A percentile compares a stretch with the other conserved stretches of the same genome.
Conservation (phyloP, 2,888 invertebrate genomes). For the Aphidius colemani region DNA sequence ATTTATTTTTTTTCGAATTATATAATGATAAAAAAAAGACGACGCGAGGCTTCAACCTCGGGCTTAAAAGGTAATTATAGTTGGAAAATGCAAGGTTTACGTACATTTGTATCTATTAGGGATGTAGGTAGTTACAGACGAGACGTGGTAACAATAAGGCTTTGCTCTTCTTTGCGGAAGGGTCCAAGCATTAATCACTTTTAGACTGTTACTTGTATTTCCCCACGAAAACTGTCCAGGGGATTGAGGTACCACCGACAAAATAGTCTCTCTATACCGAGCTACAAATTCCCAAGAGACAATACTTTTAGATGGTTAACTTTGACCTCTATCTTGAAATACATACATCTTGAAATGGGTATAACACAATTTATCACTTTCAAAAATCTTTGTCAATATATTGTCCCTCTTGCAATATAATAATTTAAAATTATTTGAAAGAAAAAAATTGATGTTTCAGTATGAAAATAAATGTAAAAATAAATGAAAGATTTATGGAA, state of each 20-base stretch:
- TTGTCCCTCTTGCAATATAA: too few species aligned
- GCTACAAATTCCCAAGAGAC: too few species aligned
- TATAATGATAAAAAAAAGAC: not conserved
- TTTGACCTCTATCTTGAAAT: too few species aligned
- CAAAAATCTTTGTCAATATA: too few species aligned
- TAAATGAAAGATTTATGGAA: not conserved
- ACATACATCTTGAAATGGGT: too few species aligned
- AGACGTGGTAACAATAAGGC: slow-evolving; percentile 41
- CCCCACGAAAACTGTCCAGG: slow-evolving; percentile 17
- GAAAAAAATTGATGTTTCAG: not conserved
- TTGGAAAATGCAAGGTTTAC: slow-evolving; percentile 20
- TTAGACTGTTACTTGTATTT: slow-evolving; percentile 28
- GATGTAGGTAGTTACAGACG: slow-evolving; percentile 19
- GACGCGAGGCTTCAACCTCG: slow-evolving; percentile 10
- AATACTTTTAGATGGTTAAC: too few species aligned
- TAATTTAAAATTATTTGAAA: too few species aligned
- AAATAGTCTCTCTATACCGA: not conserved
- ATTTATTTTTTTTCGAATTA: not conserved
- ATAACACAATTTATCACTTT: too few species aligned
- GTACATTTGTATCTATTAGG: slow-evolving; percentile 49
- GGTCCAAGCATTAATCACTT: slow-evolving; percentile 41
- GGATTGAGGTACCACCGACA: not conserved
- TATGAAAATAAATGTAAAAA: not conserved
- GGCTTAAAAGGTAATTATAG: slow-evolving; percentile 40
- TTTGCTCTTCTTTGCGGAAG: slow-evolving; percentile 36